These are phyloP conservation scores for Drosophila meridiana DNA, from an alignment of 2,888 invertebrate genomes.

Conservation along the genomic window DNA sequence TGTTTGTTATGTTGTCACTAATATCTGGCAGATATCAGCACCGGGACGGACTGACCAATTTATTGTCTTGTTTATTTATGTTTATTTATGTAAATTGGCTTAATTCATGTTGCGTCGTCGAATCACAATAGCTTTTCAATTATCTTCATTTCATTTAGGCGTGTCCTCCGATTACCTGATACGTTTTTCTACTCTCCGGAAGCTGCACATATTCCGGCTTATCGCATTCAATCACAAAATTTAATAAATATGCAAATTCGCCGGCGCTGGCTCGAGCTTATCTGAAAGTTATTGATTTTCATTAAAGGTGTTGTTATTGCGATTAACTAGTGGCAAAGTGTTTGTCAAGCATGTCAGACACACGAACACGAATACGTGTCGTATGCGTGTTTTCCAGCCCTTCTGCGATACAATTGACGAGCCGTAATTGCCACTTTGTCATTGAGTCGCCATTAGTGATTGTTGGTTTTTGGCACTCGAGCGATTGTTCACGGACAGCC, in stretches of 20 bases:
- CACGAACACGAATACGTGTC: slow-evolving; percentile 16
- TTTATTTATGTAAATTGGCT: slow-evolving; percentile 14
- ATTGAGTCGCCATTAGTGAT: slow-evolving; percentile 24
- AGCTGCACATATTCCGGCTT: slow-evolving; percentile 29
- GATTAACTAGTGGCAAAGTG: slow-evolving; percentile 22
- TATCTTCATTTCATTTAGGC: slow-evolving; percentile 26
- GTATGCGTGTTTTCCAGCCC: slow-evolving; percentile 34
- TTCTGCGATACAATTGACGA: slow-evolving; percentile 44
- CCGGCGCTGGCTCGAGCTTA: slow-evolving; percentile 48
- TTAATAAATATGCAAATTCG: slow-evolving; percentile 78
- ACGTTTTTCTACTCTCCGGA: slow-evolving; percentile 18
- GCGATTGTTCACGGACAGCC: slow-evolving; percentile 22
- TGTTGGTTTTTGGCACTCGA: slow-evolving; percentile 33
- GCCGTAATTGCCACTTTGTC: slow-evolving; percentile 55
- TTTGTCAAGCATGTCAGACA: slow-evolving; percentile 7
- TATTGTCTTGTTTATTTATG: slow-evolving; percentile 18
- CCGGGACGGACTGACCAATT: slow-evolving; percentile 25
- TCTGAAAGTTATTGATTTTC: slow-evolving; percentile 61
- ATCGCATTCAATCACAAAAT: slow-evolving; percentile 72
- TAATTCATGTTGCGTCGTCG: slow-evolving; percentile 11
- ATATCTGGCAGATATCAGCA: slow-evolving; percentile 9
- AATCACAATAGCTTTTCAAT: slow-evolving; percentile 35
- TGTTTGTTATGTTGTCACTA: slow-evolving; percentile 46
- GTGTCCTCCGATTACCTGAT: slow-evolving; percentile 6
- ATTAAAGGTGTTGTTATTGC: slow-evolving; percentile 30